A percentile compares a stretch with the other conserved stretches of the same genome.
Evolutionary conservation across 1,140 invertebrate genomes (phyloP).

Genomic region (Zelostemma sp.): DNA sequence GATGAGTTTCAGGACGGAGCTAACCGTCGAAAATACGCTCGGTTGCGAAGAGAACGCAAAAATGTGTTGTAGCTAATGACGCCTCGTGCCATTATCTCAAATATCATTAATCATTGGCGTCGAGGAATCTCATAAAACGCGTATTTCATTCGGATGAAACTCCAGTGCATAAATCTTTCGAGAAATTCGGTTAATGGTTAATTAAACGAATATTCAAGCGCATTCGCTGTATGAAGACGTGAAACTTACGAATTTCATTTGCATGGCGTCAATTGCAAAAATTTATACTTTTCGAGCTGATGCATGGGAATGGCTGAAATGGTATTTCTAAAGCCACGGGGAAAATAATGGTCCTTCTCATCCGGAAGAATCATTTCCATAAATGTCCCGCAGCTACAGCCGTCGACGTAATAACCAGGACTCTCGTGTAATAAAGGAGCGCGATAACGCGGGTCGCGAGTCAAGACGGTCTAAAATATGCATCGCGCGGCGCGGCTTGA

Average conservation of each 20-base stretch:
- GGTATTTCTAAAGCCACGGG: neutral
- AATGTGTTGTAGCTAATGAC: conserved; percentile 1
- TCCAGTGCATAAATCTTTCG: too few relatives aligned
- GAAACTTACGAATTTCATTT: too few relatives aligned
- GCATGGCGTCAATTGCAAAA: too few relatives aligned
- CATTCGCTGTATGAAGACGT: too few relatives aligned
- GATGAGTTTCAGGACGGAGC: neutral
- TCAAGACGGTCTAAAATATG: conserved; percentile 9
- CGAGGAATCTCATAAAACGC: too few relatives aligned
- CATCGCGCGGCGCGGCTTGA: conserved; percentile 8
- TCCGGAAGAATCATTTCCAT: conserved; percentile 13
- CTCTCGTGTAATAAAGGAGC: conserved; percentile 9
- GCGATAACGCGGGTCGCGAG: conserved; percentile 16
- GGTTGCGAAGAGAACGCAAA: neutral
- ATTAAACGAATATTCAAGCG: too few relatives aligned
- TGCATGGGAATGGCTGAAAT: too few relatives aligned
- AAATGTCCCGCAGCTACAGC: conserved; percentile 3
- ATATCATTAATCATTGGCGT: too few relatives aligned
- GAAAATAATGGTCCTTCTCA: conserved; percentile 4
- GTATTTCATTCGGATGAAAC: too few relatives aligned
- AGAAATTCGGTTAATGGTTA: too few relatives aligned
- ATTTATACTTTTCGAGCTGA: too few relatives aligned
- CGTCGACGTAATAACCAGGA: conserved; percentile 10
- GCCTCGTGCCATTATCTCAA: neutral
- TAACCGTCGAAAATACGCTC: conserved; percentile 4